Conservation (phyloP, 2,797 vertebrate genomes). For the Crenuchus spilurus region DNA sequence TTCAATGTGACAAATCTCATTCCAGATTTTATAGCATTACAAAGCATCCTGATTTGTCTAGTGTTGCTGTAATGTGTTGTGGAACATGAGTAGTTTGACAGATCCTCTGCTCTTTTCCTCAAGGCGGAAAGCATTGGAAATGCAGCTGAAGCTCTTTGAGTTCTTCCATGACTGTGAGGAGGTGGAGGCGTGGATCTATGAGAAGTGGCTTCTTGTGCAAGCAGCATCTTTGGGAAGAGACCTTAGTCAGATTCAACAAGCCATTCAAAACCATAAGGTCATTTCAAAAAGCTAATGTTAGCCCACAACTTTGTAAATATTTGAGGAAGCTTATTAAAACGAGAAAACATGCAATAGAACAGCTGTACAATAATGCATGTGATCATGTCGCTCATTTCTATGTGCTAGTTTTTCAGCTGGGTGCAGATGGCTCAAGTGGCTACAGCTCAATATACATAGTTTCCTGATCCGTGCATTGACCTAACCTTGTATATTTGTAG, state of each 20-base stretch:
- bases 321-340: too few species aligned
- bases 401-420: not conserved
- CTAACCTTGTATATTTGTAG: slow-evolving; percentile 64
- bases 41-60: not conserved
- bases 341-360: too few species aligned
- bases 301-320: not conserved
- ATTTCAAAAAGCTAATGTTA: not conserved
- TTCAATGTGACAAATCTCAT: not conserved
- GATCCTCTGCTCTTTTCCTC: not conserved
- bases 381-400: too few species aligned
- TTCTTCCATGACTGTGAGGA: slow-evolving; percentile 86
- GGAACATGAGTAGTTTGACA: not conserved
- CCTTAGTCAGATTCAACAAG: slow-evolving; percentile 77
- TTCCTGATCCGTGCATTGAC: not conserved
- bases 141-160: slow-evolving; percentile 78
- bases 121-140: slow-evolving; percentile 82
- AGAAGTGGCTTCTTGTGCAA: slow-evolving; percentile 76
- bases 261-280: slow-evolving; percentile 88
- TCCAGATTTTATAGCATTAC: not conserved
- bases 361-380: not conserved
- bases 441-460: not conserved
- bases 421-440: not conserved
- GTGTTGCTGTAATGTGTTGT: not conserved
- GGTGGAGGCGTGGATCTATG: slow-evolving; percentile 82
- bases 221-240: slow-evolving; percentile 73